phyloP scores from a whole-genome alignment of 1,140 invertebrate genomes.

The Frieseomelitta varia region DNA sequence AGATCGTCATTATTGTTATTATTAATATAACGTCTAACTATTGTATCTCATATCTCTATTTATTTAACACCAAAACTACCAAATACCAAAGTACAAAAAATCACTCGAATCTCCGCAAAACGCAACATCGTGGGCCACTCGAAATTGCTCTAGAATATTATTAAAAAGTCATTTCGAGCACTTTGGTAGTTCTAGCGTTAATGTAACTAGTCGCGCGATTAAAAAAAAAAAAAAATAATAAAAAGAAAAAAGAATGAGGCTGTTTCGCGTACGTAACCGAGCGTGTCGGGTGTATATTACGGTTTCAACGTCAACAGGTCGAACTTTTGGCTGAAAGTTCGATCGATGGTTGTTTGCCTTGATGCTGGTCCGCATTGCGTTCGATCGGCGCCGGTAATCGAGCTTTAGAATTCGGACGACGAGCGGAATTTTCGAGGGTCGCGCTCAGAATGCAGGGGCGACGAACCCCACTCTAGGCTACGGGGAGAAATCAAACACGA shows the following conservation, averaged over 20 bases:
- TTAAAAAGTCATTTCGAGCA: too few relatives aligned
- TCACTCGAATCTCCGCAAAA: too few relatives aligned
- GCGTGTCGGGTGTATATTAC: too few relatives aligned
- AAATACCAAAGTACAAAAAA: too few relatives aligned
- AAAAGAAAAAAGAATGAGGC: neutral
- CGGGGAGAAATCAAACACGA: slow-evolving; percentile 29
- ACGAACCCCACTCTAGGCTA: slow-evolving; percentile 21
- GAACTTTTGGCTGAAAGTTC: neutral
- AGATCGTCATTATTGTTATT: too few relatives aligned
- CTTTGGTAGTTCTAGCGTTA: too few relatives aligned
- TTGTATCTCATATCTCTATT: too few relatives aligned
- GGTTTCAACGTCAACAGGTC: neutral
- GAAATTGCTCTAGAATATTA: too few relatives aligned
- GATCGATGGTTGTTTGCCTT: neutral
- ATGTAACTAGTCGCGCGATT: too few relatives aligned
- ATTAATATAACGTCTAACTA: too few relatives aligned
- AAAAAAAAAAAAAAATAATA: neutral
- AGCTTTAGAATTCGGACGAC: slow-evolving; percentile 40
- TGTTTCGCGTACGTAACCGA: neutral
- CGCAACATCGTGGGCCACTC: too few relatives aligned
- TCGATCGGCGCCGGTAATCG: slow-evolving; percentile 17
- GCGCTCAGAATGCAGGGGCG: slow-evolving; percentile 35
- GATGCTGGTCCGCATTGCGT: neutral
- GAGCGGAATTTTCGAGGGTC: slow-evolving; percentile 55
- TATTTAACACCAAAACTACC: too few relatives aligned